phyloP scores from a whole-genome alignment of 2,888 invertebrate species.

The Amiota communis region DNA sequence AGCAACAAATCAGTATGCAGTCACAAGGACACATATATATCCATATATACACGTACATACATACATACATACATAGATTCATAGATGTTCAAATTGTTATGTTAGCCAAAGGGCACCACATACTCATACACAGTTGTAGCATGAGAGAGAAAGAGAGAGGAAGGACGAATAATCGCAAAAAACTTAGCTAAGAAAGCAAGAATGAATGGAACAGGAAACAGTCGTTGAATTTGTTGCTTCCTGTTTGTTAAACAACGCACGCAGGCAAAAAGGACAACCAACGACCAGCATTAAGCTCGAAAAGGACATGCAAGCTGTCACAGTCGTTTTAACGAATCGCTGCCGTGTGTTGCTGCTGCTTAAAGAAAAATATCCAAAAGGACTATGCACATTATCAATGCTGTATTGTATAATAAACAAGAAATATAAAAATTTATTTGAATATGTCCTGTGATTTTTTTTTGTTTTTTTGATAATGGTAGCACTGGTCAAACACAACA shows the following conservation, averaged over 20 bases:
- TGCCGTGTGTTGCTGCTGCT: constrained; percentile 5
- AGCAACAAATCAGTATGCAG: constrained; percentile 67
- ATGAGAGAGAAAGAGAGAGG: too few relatives aligned
- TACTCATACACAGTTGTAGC: neutral
- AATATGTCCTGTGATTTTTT: neutral
- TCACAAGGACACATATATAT: constrained; percentile 46
- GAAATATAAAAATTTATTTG: constrained; percentile 39
- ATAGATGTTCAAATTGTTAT: neutral
- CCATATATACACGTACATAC: constrained; percentile 25
- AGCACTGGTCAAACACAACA: too few relatives aligned
- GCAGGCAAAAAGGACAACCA: constrained; percentile 38
- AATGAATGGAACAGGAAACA: constrained; percentile 53
- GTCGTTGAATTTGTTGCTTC: constrained; percentile 66
- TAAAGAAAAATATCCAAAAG: constrained; percentile 27
- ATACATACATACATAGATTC: neutral
- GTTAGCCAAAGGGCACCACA: neutral
- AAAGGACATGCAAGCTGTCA: constrained; percentile 67
- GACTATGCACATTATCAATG: constrained; percentile 29
- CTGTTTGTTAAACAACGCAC: constrained; percentile 66
- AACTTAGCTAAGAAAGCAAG: too few relatives aligned
- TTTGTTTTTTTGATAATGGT: too few relatives aligned
- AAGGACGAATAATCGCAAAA: too few relatives aligned
- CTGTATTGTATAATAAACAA: constrained; percentile 47
- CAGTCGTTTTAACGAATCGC: constrained; percentile 67
- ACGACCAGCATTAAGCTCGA: neutral